A percentile compares a stretch with the other conserved stretches of the same genome.
Evolutionary conservation across 2,888 invertebrate species (phyloP).

Genomic region (Emmelina monodactyla): DNA sequence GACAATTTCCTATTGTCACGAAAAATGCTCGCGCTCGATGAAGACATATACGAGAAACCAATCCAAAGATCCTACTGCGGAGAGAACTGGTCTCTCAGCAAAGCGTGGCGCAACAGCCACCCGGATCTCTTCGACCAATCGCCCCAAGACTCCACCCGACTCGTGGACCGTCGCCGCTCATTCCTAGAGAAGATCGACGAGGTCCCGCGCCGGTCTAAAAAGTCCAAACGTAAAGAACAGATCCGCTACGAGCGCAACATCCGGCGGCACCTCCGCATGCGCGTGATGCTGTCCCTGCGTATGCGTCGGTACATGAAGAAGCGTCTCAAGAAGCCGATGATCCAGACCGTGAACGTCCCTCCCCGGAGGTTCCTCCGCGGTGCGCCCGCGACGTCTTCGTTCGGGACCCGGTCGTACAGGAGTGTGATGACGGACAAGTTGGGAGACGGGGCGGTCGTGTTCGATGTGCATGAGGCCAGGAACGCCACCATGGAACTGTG

Average conservation of each 20-base stretch:
- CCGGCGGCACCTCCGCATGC: constrained; percentile 69
- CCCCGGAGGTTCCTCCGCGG: constrained; percentile 44
- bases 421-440: constrained; percentile 50
- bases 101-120: constrained; percentile 51
- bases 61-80: constrained; percentile 38
- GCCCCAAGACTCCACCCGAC: constrained; percentile 28
- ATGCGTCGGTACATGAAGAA: constrained; percentile 64
- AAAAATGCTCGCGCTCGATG: constrained; percentile 47
- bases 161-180: constrained; percentile 28
- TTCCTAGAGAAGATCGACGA: constrained; percentile 48
- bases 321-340: constrained; percentile 29
- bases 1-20: constrained; percentile 47
- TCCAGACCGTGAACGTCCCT: constrained; percentile 35
- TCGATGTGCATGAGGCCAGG: constrained; percentile 56
- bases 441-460: constrained; percentile 48
- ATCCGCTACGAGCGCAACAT: constrained; percentile 66
- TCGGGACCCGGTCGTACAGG: constrained; percentile 48
- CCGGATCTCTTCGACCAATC: constrained; percentile 39
- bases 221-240: constrained; percentile 50
- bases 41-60: constrained; percentile 53
- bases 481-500: constrained; percentile 53
- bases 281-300: constrained; percentile 72
- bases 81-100: constrained; percentile 61
- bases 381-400: constrained; percentile 38
- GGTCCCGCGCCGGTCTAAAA: constrained; percentile 26